These are phyloP conservation scores for Mionectes macconnelli DNA, from an alignment of 2,113 vertebrate genomes.

Conservation along the genomic window DNA sequence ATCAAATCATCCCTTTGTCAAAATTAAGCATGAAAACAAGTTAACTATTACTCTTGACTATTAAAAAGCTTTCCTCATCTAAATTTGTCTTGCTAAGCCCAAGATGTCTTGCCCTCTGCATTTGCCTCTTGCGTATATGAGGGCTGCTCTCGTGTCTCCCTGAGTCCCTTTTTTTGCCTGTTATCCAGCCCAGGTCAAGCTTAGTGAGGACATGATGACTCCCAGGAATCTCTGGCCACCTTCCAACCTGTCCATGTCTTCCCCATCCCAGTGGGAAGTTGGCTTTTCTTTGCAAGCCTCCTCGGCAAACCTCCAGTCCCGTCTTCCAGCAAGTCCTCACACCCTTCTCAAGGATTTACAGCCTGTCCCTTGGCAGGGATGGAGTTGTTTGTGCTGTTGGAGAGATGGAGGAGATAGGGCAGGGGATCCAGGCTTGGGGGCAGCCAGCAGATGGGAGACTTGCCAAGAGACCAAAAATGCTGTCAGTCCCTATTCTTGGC, in stretches of 20 bases:
- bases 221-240: background rate
- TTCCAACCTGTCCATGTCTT: background rate
- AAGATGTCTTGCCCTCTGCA: background rate
- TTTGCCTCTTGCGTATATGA: background rate
- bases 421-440: background rate
- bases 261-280: background rate
- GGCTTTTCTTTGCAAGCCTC: background rate
- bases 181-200: background rate
- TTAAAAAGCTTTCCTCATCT: background rate
- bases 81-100: background rate
- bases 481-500: background rate
- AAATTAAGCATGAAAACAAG: background rate
- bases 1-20: background rate
- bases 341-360: background rate
- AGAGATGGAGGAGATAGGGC: slow-evolving; percentile 2
- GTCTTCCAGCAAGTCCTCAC: background rate
- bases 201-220: background rate
- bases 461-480: background rate
- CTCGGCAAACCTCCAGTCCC: background rate
- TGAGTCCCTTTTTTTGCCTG: background rate
- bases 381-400: background rate
- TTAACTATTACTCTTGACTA: background rate
- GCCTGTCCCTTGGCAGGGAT: background rate
- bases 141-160: background rate
- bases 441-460: background rate